A percentile compares a stretch with the other conserved stretches of the same genome.
phyloP scores from a whole-genome alignment of 2,888 invertebrate genomes.

The Xiphydria camelus region DNA sequence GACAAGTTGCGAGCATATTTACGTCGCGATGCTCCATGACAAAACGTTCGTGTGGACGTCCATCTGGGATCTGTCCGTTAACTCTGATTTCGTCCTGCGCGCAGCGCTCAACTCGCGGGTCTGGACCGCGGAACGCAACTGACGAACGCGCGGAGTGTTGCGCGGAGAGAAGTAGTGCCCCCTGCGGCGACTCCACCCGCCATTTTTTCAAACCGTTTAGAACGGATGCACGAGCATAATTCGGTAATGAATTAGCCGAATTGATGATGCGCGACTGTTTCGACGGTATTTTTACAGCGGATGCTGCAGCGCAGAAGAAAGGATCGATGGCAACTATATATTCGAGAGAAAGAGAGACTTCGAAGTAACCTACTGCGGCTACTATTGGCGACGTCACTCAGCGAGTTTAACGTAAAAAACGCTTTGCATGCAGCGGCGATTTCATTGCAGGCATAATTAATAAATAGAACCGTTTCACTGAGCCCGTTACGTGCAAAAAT shows the following conservation, averaged over 20 bases:
- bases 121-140: constrained; percentile 28
- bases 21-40: constrained; percentile 34
- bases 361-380: not conserved
- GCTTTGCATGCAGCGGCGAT: constrained; percentile 1
- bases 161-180: constrained; percentile 7
- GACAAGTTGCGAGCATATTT: constrained; percentile 23
- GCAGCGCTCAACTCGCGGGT: constrained; percentile 22
- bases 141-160: not conserved
- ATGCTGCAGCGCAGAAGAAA: too few species aligned
- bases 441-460: not conserved
- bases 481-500: constrained; percentile 1
- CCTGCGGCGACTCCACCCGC: not conserved
- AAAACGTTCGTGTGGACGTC: constrained; percentile 41
- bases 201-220: constrained; percentile 1
- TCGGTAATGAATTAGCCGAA: too few species aligned
- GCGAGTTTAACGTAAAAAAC: not conserved
- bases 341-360: too few species aligned
- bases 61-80: constrained; percentile 38
- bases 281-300: too few species aligned
- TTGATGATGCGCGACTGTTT: too few species aligned
- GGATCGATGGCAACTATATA: too few species aligned
- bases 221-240: too few species aligned
- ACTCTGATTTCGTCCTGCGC: constrained; percentile 22
- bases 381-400: not conserved
- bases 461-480: constrained; percentile 3